Conservation (phyloP, 2,888 invertebrate genomes). For the Athalia circularis region DNA sequence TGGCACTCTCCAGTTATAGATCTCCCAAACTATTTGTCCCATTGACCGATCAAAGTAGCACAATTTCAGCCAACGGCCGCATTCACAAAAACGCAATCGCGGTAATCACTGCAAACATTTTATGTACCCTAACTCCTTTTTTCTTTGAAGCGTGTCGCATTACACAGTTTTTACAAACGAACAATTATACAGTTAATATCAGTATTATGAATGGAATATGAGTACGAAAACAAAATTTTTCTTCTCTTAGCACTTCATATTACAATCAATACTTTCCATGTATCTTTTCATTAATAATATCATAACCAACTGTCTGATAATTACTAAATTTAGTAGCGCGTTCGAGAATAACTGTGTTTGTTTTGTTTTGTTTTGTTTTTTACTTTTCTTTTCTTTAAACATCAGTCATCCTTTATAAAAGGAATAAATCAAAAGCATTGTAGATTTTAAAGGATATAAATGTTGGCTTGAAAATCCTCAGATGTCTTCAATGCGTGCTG, state of each 20-base stretch:
- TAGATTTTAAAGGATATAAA: constrained; percentile 67
- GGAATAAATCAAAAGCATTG: constrained; percentile 68
- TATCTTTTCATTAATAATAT: constrained; percentile 56
- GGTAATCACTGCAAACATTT: constrained; percentile 54
- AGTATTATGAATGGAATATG: constrained; percentile 59
- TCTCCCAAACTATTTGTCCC: constrained; percentile 47
- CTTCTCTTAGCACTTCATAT: constrained; percentile 63
- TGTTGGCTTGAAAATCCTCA: constrained; percentile 83
- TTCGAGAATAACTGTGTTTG: constrained; percentile 63
- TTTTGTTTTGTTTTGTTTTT: no score
- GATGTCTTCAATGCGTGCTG: constrained; percentile 94
- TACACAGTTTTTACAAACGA: constrained; percentile 61
- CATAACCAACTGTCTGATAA: constrained; percentile 61
- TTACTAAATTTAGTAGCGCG: constrained; percentile 63
- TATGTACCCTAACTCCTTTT: constrained; percentile 51
- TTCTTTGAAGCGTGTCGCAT: constrained; percentile 46
- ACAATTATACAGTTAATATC: constrained; percentile 63
- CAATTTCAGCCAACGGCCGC: constrained; percentile 58
- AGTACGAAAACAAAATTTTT: constrained; percentile 61
- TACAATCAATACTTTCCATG: constrained; percentile 66
- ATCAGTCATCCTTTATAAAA: constrained; percentile 69
- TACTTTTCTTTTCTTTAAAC: constrained; percentile 60
- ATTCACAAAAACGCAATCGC: constrained; percentile 54
- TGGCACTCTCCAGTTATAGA: constrained; percentile 58
- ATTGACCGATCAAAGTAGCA: constrained; percentile 57